Evolutionary conservation across 2,888 invertebrate genomes (phyloP), one percentile per base, ranked within the genome.

Genomic region (Synergus gifuensis): DNA sequence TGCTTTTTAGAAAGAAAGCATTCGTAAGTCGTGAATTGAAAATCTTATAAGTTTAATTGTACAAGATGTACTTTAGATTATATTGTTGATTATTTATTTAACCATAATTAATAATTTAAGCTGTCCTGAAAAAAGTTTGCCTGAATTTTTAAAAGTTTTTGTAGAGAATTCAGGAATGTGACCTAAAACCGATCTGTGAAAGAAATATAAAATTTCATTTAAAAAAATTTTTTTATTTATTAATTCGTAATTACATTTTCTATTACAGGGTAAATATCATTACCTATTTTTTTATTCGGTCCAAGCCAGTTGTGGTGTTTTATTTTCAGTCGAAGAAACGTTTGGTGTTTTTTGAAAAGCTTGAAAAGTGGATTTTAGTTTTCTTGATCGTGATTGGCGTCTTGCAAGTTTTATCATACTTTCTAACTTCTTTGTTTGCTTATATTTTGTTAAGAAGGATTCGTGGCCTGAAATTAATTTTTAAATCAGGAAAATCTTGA

Each of bases 401-500:
- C 81, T 87, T 36, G 18, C 83, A 49, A 82, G 83, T 66, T 81
- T 79, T 64, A 79, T 44, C 11, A 77, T 83, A 77, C 82, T 83
- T 79, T 82, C 81, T 36, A 81, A 78, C 16, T 78, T 87, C 76
- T 88, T 90, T 12, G 76, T 64, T 36, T 85, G 88, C 4, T 82
- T 87, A 78, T 88, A 87, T 76, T 87, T 90, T 9, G 81, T 82
- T 58, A 92, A 77, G 76, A 89, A 92, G 3, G 88, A 88, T 58
- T 92, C 89, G 77, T 92, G 92, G 49, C 92, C 92, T 91, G 76
- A 4, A 60, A 79, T 28, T 22, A 9, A 73, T 77, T 16, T 14
- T 36, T 81, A 40, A 8, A 54, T 77, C 14, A n/a, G 8, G 42
- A 54, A 69, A 67, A 60, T 62, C 16, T 40, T 18, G 11, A 16